Percentiles rank a stretch among this genome's conserved stretches.
phyloP scores from a whole-genome alignment of 2,797 vertebrate species.

The Megaceryle alcyon region DNA sequence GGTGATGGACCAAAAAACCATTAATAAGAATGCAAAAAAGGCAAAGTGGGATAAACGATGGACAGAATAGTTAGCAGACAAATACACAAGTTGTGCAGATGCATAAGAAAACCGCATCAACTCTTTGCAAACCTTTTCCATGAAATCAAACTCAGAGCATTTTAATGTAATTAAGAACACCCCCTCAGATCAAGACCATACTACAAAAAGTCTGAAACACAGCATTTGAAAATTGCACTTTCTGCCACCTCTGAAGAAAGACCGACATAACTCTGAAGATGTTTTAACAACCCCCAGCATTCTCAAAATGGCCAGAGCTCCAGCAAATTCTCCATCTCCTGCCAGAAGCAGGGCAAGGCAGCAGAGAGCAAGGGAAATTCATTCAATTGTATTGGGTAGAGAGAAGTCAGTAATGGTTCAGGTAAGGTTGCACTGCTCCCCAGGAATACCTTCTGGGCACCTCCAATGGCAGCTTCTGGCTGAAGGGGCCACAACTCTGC shows the following conservation, averaged over 20 bases:
- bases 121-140: neutral
- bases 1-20: neutral
- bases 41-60: neutral
- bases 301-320: neutral
- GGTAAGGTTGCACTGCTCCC: neutral
- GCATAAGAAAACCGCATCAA: neutral
- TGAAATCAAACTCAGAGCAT: neutral
- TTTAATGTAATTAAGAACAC: neutral
- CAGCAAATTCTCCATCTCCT: neutral
- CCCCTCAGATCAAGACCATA: neutral
- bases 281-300: neutral
- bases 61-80: neutral
- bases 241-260: neutral
- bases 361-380: neutral
- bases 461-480: neutral
- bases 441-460: neutral
- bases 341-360: neutral
- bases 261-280: fast-evolving
- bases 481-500: neutral
- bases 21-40: neutral
- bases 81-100: neutral
- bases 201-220: neutral
- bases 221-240: neutral
- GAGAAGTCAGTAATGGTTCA: neutral
- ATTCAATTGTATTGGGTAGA: neutral